Evolutionary conservation across 2,113 vertebrate species (phyloP).

Genomic region (Aldabrachelys gigantea): DNA sequence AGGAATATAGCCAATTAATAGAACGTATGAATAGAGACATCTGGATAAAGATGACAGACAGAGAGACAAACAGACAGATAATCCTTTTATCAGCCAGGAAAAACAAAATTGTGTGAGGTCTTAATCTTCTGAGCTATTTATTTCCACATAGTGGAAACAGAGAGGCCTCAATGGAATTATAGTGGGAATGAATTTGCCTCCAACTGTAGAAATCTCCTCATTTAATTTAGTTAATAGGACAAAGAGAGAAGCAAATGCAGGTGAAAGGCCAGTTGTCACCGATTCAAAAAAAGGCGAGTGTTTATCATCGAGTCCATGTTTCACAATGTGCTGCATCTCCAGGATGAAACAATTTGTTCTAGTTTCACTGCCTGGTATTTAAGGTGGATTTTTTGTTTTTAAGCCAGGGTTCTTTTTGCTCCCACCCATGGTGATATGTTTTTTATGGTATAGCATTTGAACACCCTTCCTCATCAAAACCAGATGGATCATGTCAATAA

Average conservation of each 20-base stretch:
- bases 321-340: background rate
- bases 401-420: background rate
- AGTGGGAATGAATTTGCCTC: background rate
- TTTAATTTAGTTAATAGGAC: background rate
- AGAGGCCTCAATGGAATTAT: background rate
- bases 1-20: background rate
- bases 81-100: background rate
- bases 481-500: rapidly evolving
- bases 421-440: rapidly evolving
- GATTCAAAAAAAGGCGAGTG: background rate
- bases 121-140: background rate
- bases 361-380: background rate
- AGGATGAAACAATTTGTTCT: background rate
- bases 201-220: background rate
- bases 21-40: background rate
- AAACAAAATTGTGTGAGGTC: rapidly evolving
- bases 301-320: background rate
- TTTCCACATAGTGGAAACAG: background rate
- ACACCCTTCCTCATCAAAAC: background rate
- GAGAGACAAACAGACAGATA: rapidly evolving
- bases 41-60: background rate
- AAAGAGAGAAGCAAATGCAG: background rate
- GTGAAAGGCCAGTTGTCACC: background rate
- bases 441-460: background rate
- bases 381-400: background rate